Percentiles rank a stretch among this genome's conserved stretches.
These are phyloP conservation scores for Chloropsis hardwickii DNA, from an alignment of 2,113 vertebrate species.

Conservation along the genomic window DNA sequence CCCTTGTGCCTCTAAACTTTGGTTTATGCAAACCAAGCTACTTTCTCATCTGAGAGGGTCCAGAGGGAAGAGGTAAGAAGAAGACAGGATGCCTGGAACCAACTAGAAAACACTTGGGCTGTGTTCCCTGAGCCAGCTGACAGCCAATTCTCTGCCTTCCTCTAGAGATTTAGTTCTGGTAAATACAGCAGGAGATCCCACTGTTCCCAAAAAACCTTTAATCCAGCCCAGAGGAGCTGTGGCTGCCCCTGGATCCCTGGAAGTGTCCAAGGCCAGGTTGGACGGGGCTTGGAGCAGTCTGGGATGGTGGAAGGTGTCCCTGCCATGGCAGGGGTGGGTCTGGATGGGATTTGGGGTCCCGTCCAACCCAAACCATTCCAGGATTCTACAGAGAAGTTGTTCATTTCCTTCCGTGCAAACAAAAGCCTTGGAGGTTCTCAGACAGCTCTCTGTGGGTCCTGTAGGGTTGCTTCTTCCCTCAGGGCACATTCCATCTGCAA, in stretches of 20 bases:
- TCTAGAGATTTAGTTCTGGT: not conserved
- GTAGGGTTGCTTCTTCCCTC: not conserved
- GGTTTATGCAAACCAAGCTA: not conserved
- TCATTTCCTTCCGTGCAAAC: not conserved
- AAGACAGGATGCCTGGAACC: not conserved
- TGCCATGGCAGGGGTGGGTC: not conserved
- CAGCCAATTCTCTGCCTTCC: not conserved
- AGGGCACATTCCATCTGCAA: not conserved
- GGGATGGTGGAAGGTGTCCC: not conserved
- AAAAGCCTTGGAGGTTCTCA: not conserved
- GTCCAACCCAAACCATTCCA: not conserved
- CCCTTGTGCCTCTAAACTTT: not conserved
- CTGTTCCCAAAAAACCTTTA: not conserved
- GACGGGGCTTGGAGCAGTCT: accelerated
- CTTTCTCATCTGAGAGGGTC: not conserved
- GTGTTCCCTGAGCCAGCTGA: not conserved
- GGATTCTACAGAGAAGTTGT: not conserved
- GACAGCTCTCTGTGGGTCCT: not conserved
- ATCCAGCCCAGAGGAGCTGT: not conserved
- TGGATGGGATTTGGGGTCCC: accelerated
- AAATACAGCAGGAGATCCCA: not conserved
- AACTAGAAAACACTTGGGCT: not conserved
- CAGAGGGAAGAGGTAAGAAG: not conserved
- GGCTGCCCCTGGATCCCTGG: not conserved
- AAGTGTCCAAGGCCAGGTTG: not conserved